Evolutionary conservation across 2,797 vertebrate genomes (phyloP), one percentile per base, ranked within the genome.

Genomic region (Sus cebifrons): DNA sequence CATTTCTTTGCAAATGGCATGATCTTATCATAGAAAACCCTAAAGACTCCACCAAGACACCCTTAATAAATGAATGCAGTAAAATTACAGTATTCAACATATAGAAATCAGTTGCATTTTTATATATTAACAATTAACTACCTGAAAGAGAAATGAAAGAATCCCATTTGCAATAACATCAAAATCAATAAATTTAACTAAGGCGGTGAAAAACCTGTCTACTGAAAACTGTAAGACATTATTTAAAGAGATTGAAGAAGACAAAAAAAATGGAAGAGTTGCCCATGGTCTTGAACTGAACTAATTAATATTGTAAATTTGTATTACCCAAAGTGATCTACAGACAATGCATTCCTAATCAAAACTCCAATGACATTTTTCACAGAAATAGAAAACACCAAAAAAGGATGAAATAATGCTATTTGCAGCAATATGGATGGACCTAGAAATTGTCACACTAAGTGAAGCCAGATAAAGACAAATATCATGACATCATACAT

Each of bases 131-230:
- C 5, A 67, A 67, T 20, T 44, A n/a, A 68, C n/a, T 25, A 75
- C 29, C 62, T 94, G 70, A 68, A 84, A 84, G 29, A 89, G 23
- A 62, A 84, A 77, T 77, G 89, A 68, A 62, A 23, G 77, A 68
- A 32, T n/a, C 3, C 10, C 10, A n/a, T 83, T 67, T 67, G 36
- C 12, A 62, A 77, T 29, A 77, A 6, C 25, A 70, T 62, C 36
- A 77, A 89, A 94, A 40, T 68, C 36, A 77, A 89, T 40, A 75
- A 67, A 85, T 58, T 58, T 85, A 85, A 77, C 3, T 25, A 77
- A 58, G 4, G 10, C 68, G 23, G 29, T 60, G 17, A 68, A 84
- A 60, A 10, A 68, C 52, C 23, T 49, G 2, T 60, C 36, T 0
- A 52, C 29, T 89, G 54, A 68, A 70, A 77, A 84, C 20, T 36